phyloP scores from a whole-genome alignment of 2,888 invertebrate genomes.

The Tuberolachnus salignus region DNA sequence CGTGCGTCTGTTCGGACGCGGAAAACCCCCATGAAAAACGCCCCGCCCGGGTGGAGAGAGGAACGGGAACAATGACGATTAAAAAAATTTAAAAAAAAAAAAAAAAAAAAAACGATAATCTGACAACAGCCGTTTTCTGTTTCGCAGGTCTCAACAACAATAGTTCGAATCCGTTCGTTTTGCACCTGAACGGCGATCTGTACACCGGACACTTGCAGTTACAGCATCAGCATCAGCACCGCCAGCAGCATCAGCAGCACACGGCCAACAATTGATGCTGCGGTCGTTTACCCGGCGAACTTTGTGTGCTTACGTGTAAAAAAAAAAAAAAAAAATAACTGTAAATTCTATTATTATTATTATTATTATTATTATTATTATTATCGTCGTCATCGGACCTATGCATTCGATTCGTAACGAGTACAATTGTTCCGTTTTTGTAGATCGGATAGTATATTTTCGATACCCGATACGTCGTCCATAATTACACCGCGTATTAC shows the following conservation, averaged over 20 bases:
- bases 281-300: neutral
- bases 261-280: neutral
- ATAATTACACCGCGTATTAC: too few relatives aligned
- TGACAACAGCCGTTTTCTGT: neutral
- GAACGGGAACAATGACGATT: too few relatives aligned
- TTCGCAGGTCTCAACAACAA: constrained; percentile 46
- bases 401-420: neutral
- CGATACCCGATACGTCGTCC: too few relatives aligned
- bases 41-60: too few relatives aligned
- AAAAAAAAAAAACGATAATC: too few relatives aligned
- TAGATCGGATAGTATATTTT: neutral
- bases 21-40: too few relatives aligned
- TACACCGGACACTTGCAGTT: constrained; percentile 49
- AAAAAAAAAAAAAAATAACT: neutral
- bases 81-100: too few relatives aligned
- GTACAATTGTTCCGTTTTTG: neutral
- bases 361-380: neutral
- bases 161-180: constrained; percentile 40
- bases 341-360: neutral
- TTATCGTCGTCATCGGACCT: neutral
- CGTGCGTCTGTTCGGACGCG: too few relatives aligned
- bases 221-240: constrained; percentile 14
- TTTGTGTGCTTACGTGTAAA: neutral
- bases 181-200: constrained; percentile 47
- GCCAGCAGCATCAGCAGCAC: constrained; percentile 23